A percentile compares a stretch with the other conserved stretches of the same genome.
Evolutionary conservation across 2,888 invertebrate genomes (phyloP).

Genomic region (Tineola bisselliella): DNA sequence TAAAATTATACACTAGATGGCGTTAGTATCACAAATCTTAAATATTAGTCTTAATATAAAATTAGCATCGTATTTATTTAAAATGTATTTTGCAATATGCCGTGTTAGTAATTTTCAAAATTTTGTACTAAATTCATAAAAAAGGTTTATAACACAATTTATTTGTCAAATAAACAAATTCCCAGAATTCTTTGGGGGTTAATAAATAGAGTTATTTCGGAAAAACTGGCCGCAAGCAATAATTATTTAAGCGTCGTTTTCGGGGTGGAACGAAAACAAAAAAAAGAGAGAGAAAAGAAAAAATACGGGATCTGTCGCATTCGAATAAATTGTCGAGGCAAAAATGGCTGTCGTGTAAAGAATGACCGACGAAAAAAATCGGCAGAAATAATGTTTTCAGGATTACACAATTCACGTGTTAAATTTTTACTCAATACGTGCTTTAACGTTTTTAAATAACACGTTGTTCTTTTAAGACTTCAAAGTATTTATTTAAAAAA

Average conservation of each 20-base stretch:
- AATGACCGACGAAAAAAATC: background rate
- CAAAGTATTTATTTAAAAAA: no score
- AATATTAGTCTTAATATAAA: no score
- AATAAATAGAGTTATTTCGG: slow-evolving; percentile 8
- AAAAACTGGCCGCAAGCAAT: background rate
- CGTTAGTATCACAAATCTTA: no score
- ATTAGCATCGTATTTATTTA: no score
- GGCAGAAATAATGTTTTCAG: background rate
- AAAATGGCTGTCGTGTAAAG: slow-evolving; percentile 1
- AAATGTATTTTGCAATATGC: no score
- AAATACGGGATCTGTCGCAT: slow-evolving; percentile 32
- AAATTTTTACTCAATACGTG: background rate
- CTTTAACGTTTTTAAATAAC: background rate
- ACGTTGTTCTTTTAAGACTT: no score
- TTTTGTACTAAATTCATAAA: no score
- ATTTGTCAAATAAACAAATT: background rate
- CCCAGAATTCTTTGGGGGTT: background rate
- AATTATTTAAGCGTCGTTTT: slow-evolving; percentile 12
- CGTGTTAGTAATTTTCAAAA: no score
- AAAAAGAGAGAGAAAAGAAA: slow-evolving; percentile 25
- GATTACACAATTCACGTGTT: background rate
- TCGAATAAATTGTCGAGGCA: slow-evolving; percentile 30
- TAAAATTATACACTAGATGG: no score
- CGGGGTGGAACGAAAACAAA: slow-evolving; percentile 14
- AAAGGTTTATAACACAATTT: background rate